Conservation (phyloP, 2,888 invertebrate genomes). For the Phania funesta region DNA sequence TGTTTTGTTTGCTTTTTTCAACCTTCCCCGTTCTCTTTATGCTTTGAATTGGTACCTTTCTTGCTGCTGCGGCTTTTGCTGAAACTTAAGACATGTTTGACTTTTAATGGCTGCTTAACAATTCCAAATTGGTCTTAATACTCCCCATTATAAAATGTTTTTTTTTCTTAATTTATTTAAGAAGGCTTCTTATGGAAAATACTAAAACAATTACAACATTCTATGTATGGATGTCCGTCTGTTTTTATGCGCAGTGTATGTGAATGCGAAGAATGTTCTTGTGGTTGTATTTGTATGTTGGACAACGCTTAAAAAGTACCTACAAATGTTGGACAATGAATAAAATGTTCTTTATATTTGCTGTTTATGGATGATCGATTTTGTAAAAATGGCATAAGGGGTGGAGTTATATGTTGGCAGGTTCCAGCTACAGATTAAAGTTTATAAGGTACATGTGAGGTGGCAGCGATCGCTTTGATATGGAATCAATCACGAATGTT, state of each 20-base stretch:
- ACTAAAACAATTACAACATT: slow-evolving; percentile 57
- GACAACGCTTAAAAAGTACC: background rate
- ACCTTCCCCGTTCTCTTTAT: slow-evolving; percentile 5
- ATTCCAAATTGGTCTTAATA: slow-evolving; percentile 69
- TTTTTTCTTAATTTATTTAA: background rate
- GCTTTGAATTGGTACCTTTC: slow-evolving; percentile 15
- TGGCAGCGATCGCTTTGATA: no score
- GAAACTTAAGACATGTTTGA: slow-evolving; percentile 59
- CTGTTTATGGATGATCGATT: slow-evolving; percentile 62
- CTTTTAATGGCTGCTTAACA: slow-evolving; percentile 70
- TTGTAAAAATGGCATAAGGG: slow-evolving; percentile 56
- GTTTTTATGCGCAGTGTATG: background rate
- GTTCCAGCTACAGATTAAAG: background rate
- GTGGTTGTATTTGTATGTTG: background rate
- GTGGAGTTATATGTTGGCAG: slow-evolving; percentile 49
- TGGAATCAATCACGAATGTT: no score
- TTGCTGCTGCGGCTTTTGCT: slow-evolving; percentile 1
- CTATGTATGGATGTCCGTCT: background rate
- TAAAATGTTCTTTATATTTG: slow-evolving; percentile 11
- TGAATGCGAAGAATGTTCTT: background rate
- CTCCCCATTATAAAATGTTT: slow-evolving; percentile 64
- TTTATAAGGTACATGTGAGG: background rate
- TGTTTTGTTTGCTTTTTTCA: slow-evolving; percentile 27
- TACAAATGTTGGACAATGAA: background rate
- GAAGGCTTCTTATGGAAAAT: slow-evolving; percentile 53